Conservation (phyloP, 2,113 vertebrate genomes). For the Gambusia holbrooki region DNA sequence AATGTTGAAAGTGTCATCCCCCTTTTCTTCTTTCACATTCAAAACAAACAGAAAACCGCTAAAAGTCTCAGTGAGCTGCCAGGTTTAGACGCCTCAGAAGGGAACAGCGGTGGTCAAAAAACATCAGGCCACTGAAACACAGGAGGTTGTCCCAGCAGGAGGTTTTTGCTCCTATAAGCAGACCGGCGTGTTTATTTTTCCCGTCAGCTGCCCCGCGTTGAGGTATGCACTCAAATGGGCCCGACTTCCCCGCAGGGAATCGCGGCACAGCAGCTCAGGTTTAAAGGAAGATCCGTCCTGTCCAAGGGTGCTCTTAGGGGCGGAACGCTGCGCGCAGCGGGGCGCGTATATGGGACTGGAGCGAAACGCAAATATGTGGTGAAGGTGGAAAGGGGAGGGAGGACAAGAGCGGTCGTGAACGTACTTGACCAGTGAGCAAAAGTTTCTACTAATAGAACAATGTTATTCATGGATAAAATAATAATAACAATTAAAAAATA, state of each 20-base stretch:
- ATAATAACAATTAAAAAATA: not conserved
- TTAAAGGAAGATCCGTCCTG: constrained; percentile 73
- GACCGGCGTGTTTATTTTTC: constrained; percentile 81
- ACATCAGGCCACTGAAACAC: constrained; percentile 62
- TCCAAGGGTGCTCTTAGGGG: constrained; percentile 72
- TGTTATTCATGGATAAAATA: not conserved
- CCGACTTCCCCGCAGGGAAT: constrained; percentile 70
- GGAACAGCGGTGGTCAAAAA: constrained; percentile 50
- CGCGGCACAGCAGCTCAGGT: constrained; percentile 71
- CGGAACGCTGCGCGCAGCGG: constrained; percentile 76
- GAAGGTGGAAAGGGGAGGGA: constrained; percentile 30
- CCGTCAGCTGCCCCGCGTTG: constrained; percentile 70
- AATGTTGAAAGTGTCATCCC: not conserved
- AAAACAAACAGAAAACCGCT: not conserved
- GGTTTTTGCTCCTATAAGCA: constrained; percentile 62
- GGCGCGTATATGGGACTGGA: constrained; percentile 60
- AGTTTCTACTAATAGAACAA: not conserved
- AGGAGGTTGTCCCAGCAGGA: constrained; percentile 65
- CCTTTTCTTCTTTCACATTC: not conserved
- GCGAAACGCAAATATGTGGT: constrained; percentile 76
- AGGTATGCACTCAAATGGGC: constrained; percentile 76
- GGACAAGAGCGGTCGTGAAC: constrained; percentile 17
- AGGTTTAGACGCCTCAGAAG: constrained; percentile 34
- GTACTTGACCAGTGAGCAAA: constrained; percentile 2
- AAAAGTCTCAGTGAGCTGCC: not conserved